A percentile compares a stretch with the other conserved stretches of the same genome.
phyloP scores from a whole-genome alignment of 2,888 invertebrate species.

The Drosophila austrosaltans region DNA sequence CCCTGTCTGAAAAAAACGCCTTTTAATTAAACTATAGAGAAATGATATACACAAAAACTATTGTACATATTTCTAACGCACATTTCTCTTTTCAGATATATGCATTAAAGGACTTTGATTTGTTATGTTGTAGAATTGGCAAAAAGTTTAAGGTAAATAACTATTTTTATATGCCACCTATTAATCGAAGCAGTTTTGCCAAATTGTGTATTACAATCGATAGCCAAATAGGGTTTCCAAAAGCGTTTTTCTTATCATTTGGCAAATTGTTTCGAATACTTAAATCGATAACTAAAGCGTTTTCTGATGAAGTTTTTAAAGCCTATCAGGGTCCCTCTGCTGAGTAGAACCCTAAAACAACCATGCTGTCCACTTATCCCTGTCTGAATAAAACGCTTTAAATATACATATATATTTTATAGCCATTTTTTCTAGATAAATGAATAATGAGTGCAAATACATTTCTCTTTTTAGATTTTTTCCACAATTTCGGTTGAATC shows the following conservation, averaged over 20 bases:
- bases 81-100: background rate
- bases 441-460: background rate
- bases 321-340: constrained; percentile 71
- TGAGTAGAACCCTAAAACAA: constrained; percentile 72
- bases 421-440: background rate
- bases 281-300: background rate
- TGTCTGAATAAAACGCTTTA: constrained; percentile 49
- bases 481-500: background rate
- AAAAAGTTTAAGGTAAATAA: constrained; percentile 35
- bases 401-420: background rate
- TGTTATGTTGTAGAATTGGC: background rate
- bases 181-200: background rate
- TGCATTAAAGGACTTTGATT: background rate
- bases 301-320: constrained; percentile 60
- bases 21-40: background rate
- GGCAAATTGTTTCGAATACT: too few relatives aligned
- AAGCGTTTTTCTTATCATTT: too few relatives aligned
- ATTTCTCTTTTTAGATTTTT: background rate
- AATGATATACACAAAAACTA: background rate
- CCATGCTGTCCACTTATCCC: constrained; percentile 60
- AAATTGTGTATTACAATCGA: too few relatives aligned
- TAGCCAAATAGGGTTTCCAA: too few relatives aligned
- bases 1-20: constrained; percentile 56
- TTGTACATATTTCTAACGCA: background rate
- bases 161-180: background rate